Conservation (phyloP, 2,797 vertebrate genomes). For the Anomalospiza imberbis region DNA sequence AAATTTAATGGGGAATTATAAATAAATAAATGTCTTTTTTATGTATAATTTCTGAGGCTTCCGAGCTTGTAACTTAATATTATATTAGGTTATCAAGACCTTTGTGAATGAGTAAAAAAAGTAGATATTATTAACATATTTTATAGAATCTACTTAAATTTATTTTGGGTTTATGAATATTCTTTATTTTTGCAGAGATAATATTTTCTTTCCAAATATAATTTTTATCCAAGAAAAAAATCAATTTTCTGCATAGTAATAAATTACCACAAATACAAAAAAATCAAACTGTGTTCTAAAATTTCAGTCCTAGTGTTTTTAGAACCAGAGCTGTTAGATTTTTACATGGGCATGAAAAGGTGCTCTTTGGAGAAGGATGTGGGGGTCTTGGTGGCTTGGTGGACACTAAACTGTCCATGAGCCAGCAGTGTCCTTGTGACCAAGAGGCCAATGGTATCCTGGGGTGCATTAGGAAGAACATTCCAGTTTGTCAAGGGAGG, state of each 20-base stretch:
- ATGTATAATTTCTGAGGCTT: background rate
- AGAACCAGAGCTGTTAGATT: background rate
- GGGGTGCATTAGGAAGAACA: background rate
- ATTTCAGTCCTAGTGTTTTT: background rate
- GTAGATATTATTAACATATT: background rate
- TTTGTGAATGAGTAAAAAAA: background rate
- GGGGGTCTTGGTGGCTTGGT: accelerated
- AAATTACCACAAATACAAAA: background rate
- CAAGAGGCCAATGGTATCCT: accelerated
- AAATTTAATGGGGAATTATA: background rate
- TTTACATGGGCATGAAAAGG: background rate
- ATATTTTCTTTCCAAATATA: background rate
- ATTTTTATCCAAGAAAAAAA: background rate
- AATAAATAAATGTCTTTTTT: background rate
- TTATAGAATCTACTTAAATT: background rate
- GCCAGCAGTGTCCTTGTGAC: background rate
- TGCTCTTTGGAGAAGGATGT: accelerated
- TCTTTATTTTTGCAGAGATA: background rate
- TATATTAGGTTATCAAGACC: background rate
- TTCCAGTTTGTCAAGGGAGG: background rate
- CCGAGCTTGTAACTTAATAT: background rate
- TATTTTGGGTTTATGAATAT: background rate
- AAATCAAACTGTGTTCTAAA: background rate
- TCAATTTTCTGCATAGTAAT: background rate
- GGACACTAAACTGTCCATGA: background rate